Percentiles rank a stretch among this genome's conserved stretches.
These are phyloP conservation scores for Emmelina monodactyla DNA, from an alignment of 2,888 invertebrate genomes.

Conservation along the genomic window DNA sequence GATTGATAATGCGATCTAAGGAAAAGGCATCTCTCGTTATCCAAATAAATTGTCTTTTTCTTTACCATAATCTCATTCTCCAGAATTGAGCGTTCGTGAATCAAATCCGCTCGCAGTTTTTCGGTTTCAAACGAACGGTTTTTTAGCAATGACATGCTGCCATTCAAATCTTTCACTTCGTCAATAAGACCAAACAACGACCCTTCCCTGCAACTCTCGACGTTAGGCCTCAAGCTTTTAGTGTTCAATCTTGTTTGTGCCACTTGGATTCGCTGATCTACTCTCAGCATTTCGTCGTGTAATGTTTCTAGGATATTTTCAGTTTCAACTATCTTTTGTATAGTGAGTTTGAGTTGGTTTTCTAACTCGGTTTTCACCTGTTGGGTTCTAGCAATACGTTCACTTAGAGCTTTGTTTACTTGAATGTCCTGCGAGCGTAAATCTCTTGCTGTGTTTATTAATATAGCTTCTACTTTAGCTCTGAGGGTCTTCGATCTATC, in stretches of 20 bases:
- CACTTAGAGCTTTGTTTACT: conserved; percentile 77
- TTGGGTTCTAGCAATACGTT: conserved; percentile 78
- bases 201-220: conserved; percentile 55
- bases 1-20: conserved; percentile 51
- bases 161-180: conserved; percentile 49
- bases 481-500: conserved; percentile 76
- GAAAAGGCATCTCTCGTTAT: conserved; percentile 46
- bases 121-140: conserved; percentile 43
- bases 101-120: conserved; percentile 42
- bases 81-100: conserved; percentile 42
- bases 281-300: conserved; percentile 48
- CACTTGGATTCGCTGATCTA: conserved; percentile 48
- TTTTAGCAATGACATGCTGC: conserved; percentile 46
- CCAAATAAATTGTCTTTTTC: conserved; percentile 45
- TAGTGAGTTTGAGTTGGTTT: conserved; percentile 67
- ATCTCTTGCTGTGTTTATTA: conserved; percentile 80
- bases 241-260: conserved; percentile 52
- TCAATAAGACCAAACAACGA: conserved; percentile 46
- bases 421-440: conserved; percentile 81
- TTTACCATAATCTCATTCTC: conserved; percentile 56
- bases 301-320: conserved; percentile 48
- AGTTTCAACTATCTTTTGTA: conserved; percentile 46
- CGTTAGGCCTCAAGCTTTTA: conserved; percentile 43
- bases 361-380: conserved; percentile 76
- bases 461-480: conserved; percentile 73